These are phyloP conservation scores for Platynereis dumerilii DNA, from an alignment of 2,888 invertebrate species.

Conservation along the genomic window DNA sequence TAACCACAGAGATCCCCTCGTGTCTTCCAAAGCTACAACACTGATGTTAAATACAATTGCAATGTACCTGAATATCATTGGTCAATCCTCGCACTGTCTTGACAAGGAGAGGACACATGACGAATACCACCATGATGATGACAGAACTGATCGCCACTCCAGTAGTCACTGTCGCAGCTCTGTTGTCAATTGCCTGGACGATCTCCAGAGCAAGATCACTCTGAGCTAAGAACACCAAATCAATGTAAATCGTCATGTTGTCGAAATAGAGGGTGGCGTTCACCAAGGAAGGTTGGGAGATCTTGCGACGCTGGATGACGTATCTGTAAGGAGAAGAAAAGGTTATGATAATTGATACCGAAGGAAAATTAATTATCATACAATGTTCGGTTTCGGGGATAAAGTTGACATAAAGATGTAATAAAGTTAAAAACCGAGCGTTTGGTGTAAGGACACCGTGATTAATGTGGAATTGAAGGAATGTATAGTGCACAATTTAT, in stretches of 20 bases:
- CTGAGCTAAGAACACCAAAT: slow-evolving; percentile 53
- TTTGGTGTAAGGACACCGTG: too few species aligned
- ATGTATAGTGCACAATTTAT: too few species aligned
- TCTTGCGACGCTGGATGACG: slow-evolving; percentile 11
- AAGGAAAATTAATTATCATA: too few species aligned
- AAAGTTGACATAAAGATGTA: too few species aligned
- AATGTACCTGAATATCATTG: slow-evolving; percentile 45
- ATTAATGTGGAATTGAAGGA: too few species aligned
- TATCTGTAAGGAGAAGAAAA: too few species aligned
- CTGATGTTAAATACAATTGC: too few species aligned
- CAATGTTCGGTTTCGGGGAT: too few species aligned
- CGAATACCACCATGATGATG: slow-evolving; percentile 47
- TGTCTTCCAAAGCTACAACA: too few species aligned
- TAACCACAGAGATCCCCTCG: too few species aligned
- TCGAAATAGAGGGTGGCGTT: slow-evolving; percentile 68
- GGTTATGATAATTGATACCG: too few species aligned
- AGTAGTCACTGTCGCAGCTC: slow-evolving; percentile 76
- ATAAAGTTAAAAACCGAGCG: too few species aligned
- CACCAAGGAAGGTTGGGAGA: slow-evolving; percentile 13
- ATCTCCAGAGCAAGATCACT: slow-evolving; percentile 63
- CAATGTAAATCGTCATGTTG: slow-evolving; percentile 81
- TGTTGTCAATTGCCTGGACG: slow-evolving; percentile 74
- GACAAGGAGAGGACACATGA: slow-evolving; percentile 51
- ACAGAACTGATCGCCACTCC: slow-evolving; percentile 77
- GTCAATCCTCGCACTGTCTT: slow-evolving; percentile 42